Conservation (phyloP, 2,888 invertebrate species). For the Polyommatus iphigenia region DNA sequence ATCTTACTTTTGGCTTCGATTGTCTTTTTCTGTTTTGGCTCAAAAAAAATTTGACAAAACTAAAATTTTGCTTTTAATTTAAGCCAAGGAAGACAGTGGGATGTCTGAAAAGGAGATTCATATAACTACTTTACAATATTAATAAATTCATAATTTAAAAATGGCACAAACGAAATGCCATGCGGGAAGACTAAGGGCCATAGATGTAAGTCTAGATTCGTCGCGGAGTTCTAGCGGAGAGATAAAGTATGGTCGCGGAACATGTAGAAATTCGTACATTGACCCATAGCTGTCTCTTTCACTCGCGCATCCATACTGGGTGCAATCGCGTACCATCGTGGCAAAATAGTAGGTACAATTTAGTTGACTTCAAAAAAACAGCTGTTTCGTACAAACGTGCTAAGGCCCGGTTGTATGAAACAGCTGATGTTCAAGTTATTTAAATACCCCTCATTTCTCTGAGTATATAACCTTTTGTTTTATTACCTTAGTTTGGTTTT, state of each 20-base stretch:
- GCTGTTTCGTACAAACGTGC: too few relatives aligned
- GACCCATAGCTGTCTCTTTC: neutral
- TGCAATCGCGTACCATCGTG: too few relatives aligned
- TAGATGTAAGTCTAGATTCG: conserved; percentile 9
- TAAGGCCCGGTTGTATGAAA: too few relatives aligned
- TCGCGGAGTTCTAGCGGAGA: conserved; percentile 14
- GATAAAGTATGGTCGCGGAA: neutral
- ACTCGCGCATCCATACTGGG: neutral
- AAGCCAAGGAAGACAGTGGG: neutral
- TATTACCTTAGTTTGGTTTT: too few relatives aligned
- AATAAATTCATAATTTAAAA: conserved; percentile 17
- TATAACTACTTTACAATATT: conserved; percentile 18
- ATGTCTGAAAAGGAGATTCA: neutral
- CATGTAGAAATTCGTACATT: neutral
- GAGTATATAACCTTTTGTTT: too few relatives aligned
- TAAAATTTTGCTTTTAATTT: neutral
- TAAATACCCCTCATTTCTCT: too few relatives aligned
- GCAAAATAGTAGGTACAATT: too few relatives aligned
- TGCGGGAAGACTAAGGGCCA: conserved; percentile 9
- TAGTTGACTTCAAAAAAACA: too few relatives aligned
- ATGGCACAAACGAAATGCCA: neutral
- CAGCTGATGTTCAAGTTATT: too few relatives aligned
- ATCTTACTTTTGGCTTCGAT: neutral
- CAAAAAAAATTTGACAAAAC: neutral
- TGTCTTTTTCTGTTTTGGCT: neutral